A percentile compares a stretch with the other conserved stretches of the same genome.
phyloP scores from a whole-genome alignment of 1,140 invertebrate species.

The Drosophila sulfurigaster region DNA sequence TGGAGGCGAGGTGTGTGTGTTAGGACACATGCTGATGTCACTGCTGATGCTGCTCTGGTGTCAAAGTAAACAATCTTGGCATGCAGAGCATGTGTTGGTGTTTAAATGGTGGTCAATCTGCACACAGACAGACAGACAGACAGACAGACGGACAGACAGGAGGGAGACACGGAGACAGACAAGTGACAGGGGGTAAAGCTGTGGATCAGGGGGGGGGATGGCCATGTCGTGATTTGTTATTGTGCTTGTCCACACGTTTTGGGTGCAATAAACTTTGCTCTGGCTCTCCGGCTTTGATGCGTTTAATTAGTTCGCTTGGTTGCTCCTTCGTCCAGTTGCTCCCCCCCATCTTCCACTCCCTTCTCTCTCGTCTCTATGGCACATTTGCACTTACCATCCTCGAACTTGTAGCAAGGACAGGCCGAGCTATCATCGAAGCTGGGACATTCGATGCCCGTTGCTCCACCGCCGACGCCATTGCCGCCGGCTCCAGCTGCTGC shows the following conservation, averaged over 20 bases:
- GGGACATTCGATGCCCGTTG: conserved; percentile 87
- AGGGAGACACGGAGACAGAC: background rate
- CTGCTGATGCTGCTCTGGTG: conserved; percentile 31
- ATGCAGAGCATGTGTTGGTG: conserved; percentile 40
- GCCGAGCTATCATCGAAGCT: conserved; percentile 89
- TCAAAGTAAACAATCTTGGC: conserved; percentile 53
- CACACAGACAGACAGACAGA: conserved; percentile 1
- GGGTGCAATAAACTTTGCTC: conserved; percentile 64
- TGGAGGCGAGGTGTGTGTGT: background rate
- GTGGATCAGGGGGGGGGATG: background rate
- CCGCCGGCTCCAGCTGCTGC: conserved; percentile 10
- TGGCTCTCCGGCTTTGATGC: conserved; percentile 39
- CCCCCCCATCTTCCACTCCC: no score
- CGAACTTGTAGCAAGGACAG: conserved; percentile 96
- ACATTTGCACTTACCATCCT: conserved; percentile 88
- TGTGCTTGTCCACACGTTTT: conserved; percentile 47
- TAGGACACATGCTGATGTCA: conserved; percentile 9
- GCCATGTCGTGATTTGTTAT: conserved; percentile 51
- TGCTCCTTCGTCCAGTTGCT: conserved; percentile 36
- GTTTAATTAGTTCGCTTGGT: conserved; percentile 52
- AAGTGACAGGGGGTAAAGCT: background rate
- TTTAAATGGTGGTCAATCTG: conserved; percentile 48
- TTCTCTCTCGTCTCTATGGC: no score
- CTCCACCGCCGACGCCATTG: conserved; percentile 36
- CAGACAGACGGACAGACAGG: background rate